These are phyloP conservation scores for Tetraodon nigroviridis DNA, from an alignment of 2,113 vertebrate species.

Conservation along the genomic window DNA sequence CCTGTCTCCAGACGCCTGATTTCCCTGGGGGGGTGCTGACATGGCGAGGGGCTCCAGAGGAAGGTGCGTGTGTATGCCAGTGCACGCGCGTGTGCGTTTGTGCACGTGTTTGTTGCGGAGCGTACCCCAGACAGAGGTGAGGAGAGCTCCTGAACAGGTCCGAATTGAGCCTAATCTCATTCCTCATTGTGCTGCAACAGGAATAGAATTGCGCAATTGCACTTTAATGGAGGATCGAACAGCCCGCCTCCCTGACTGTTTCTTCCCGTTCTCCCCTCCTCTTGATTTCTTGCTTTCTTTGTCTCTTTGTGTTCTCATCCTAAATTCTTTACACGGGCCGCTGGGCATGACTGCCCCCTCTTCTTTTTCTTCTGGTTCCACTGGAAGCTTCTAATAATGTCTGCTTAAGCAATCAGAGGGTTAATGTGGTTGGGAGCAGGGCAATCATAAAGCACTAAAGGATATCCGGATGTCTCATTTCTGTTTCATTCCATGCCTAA, in stretches of 20 bases:
- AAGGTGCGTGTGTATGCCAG: slow-evolving; percentile 48
- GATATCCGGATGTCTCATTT: slow-evolving; percentile 62
- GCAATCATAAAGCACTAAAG: slow-evolving; percentile 76
- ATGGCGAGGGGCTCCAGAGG: slow-evolving; percentile 68
- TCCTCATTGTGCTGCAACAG: slow-evolving; percentile 76
- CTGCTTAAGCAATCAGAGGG: slow-evolving; percentile 73
- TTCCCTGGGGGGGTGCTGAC: slow-evolving; percentile 79
- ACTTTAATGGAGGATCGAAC: slow-evolving; percentile 74
- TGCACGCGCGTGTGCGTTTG: slow-evolving; percentile 12
- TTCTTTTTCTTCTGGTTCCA: slow-evolving; percentile 61
- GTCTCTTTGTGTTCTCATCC: slow-evolving; percentile 52
- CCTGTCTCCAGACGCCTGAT: slow-evolving; percentile 82
- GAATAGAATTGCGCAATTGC: slow-evolving; percentile 80
- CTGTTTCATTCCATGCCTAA: slow-evolving; percentile 58
- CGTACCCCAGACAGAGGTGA: slow-evolving; percentile 74
- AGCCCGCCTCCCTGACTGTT: slow-evolving; percentile 6
- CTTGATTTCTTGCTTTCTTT: slow-evolving; percentile 10
- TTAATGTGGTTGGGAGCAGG: slow-evolving; percentile 73
- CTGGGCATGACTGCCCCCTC: slow-evolving; percentile 63
- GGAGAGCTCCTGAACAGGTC: slow-evolving; percentile 75
- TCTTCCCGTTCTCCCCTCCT: slow-evolving; percentile 13
- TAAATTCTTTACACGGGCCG: slow-evolving; percentile 54
- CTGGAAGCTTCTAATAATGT: slow-evolving; percentile 74
- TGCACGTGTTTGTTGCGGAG: slow-evolving; percentile 32
- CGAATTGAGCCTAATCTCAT: slow-evolving; percentile 84